These are phyloP conservation scores for Drosophila barbarae DNA, from an alignment of 2,888 invertebrate genomes.

Conservation along the genomic window DNA sequence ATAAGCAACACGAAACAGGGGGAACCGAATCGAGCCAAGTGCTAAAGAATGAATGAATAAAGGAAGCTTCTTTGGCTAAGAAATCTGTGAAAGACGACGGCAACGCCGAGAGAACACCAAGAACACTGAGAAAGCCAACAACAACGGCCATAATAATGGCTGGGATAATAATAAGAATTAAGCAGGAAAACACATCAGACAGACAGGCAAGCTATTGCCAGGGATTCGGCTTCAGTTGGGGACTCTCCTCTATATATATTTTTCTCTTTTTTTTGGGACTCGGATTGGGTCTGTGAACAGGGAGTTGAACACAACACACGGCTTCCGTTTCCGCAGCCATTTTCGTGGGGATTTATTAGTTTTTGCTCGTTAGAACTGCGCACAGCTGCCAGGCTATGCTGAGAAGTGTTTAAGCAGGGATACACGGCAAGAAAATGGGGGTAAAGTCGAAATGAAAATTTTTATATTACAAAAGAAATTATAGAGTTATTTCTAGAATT, in stretches of 20 bases:
- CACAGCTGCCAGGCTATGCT: slow-evolving; percentile 63
- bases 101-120: slow-evolving; percentile 8
- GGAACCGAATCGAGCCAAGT: slow-evolving; percentile 24
- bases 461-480: not conserved
- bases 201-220: slow-evolving; percentile 42
- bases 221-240: slow-evolving; percentile 24
- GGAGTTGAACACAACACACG: slow-evolving; percentile 63
- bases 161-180: slow-evolving; percentile 74
- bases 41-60: slow-evolving; percentile 47
- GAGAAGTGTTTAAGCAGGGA: slow-evolving; percentile 55
- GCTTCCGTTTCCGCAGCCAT: slow-evolving; percentile 75
- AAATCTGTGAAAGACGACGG: slow-evolving; percentile 66
- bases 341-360: slow-evolving; percentile 78
- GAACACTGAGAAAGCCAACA: slow-evolving; percentile 26
- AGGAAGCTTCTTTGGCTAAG: slow-evolving; percentile 48
- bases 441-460: too few relatives aligned
- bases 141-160: slow-evolving; percentile 65
- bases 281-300: slow-evolving; percentile 39
- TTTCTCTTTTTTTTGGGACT: slow-evolving; percentile 15
- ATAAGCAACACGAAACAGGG: slow-evolving; percentile 69
- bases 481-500: too few relatives aligned
- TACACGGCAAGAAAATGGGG: slow-evolving; percentile 1
- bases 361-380: slow-evolving; percentile 79
- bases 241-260: slow-evolving; percentile 7
- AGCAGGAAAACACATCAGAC: slow-evolving; percentile 75